phyloP scores from a whole-genome alignment of 2,113 vertebrate genomes.

The Ascaphus truei region DNA sequence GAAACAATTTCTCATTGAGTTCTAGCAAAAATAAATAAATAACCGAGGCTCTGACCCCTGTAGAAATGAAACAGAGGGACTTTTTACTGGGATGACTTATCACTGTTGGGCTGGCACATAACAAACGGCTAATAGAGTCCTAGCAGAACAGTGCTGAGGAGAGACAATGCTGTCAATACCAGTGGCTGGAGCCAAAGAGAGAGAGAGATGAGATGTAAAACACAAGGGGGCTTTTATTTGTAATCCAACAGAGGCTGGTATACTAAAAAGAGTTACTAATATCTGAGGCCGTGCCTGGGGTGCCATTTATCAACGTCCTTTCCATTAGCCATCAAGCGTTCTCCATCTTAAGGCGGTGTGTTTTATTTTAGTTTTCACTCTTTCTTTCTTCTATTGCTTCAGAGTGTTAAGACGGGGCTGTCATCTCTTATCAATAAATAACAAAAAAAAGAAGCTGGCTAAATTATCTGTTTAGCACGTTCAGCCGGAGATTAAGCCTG shows the following conservation, averaged over 20 bases:
- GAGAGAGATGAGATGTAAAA: constrained; percentile 15
- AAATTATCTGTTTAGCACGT: constrained; percentile 19
- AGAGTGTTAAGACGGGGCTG: neutral
- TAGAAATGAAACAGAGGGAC: constrained; percentile 2
- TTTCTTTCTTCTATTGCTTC: neutral
- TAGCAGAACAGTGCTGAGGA: constrained; percentile 29
- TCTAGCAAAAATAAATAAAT: constrained; percentile 38
- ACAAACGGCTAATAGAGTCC: constrained; percentile 5
- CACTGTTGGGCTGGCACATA: constrained; percentile 34
- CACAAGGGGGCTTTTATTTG: neutral
- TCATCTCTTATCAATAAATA: constrained; percentile 16
- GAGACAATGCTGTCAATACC: constrained; percentile 40
- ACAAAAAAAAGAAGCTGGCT: neutral
- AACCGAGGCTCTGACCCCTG: constrained; percentile 37
- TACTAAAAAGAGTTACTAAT: neutral
- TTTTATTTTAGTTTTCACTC: neutral
- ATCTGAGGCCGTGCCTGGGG: neutral
- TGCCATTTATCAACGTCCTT: neutral
- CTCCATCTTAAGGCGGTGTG: neutral
- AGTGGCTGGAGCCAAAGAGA: constrained; percentile 50
- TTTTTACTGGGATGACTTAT: neutral
- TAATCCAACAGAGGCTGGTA: neutral
- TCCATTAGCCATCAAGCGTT: neutral
- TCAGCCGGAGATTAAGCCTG: neutral
- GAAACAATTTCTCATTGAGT: neutral